Evolutionary conservation across 2,113 vertebrate species (phyloP), one percentile per base, ranked within the genome.

Genomic region (Baryphthengus martii): DNA sequence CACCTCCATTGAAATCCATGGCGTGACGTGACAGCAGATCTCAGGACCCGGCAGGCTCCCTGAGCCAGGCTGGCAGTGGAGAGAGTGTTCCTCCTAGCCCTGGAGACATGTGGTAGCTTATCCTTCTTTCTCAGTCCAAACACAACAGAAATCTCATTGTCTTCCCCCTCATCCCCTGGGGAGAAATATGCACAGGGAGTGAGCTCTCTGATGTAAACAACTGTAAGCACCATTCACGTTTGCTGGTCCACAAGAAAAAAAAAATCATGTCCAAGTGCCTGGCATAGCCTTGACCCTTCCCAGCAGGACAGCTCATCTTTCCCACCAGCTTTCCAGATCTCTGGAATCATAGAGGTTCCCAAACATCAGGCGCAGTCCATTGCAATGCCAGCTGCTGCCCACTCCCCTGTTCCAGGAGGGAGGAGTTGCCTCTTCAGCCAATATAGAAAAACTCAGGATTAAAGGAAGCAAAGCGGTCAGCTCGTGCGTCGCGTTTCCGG

Each of bases 141-240:
- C 50, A 67, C 13, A 63, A 39, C 29, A 44, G n/a, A 68, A 75
- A 61, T 56, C 28, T 91, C 78, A 56, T 17, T 20, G 39, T 59
- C 37, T 67, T 89, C 55, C 62, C 49, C 58, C 47, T 80, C 40
- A 39, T 26, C 5, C 58, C 20, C 40, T 26, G 68, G 94, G 74
- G 20, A 45, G 33, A 35, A 71, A 56, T 70, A 61, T 59, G 65
- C 76, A 56, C 67, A 79, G 82, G 66, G 35, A 67, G 70, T n/a
- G 76, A 56, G 81, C 63, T 80, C 82, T 86, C 79, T 67, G 93
- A 68, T 72, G 74, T 85, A 88, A 96, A 96, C 47, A 92, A 73
- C 65, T 78, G 62, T 81, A 94, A 94, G 81, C 79, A 92, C 83
- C 70, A 85, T 70, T 91, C 88, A 42, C 50, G 63, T 89, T 85